phyloP scores from a whole-genome alignment of 2,797 vertebrate genomes.

The Sarcoramphus papa region DNA sequence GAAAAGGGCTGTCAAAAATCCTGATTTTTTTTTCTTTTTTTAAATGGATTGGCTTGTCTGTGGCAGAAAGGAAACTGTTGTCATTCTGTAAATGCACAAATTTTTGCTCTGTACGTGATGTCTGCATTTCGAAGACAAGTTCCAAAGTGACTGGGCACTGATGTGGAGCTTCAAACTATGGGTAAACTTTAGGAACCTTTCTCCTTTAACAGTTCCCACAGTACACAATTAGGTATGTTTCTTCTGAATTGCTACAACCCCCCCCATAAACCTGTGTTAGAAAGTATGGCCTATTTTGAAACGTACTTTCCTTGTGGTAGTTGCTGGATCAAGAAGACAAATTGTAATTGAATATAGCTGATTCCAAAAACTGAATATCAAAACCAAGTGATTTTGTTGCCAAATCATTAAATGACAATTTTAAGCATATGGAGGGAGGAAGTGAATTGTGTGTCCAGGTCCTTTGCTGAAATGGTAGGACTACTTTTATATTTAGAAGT shows the following conservation, averaged over 20 bases:
- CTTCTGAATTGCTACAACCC: not conserved
- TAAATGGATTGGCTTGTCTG: not conserved
- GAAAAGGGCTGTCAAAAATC: not conserved
- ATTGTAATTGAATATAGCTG: rapidly evolving
- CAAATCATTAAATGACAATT: not conserved
- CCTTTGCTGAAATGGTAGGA: not conserved
- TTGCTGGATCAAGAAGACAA: not conserved
- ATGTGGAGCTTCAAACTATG: not conserved
- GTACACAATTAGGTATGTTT: not conserved
- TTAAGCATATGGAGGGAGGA: not conserved
- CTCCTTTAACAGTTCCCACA: not conserved
- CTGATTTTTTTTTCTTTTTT: not conserved
- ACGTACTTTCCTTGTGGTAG: not conserved
- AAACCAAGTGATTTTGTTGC: not conserved
- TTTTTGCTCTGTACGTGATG: not conserved
- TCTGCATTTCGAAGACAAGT: not conserved
- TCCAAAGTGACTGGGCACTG: not conserved
- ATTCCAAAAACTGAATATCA: not conserved
- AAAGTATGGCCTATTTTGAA: not conserved
- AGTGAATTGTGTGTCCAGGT: not conserved
- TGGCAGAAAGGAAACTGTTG: not conserved
- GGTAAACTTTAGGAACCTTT: not conserved
- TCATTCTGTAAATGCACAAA: not conserved
- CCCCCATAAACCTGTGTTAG: rapidly evolving
- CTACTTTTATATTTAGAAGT: not conserved